These are phyloP conservation scores for Eupleurogrammus muticus DNA, from an alignment of 2,797 vertebrate genomes.

Conservation along the genomic window DNA sequence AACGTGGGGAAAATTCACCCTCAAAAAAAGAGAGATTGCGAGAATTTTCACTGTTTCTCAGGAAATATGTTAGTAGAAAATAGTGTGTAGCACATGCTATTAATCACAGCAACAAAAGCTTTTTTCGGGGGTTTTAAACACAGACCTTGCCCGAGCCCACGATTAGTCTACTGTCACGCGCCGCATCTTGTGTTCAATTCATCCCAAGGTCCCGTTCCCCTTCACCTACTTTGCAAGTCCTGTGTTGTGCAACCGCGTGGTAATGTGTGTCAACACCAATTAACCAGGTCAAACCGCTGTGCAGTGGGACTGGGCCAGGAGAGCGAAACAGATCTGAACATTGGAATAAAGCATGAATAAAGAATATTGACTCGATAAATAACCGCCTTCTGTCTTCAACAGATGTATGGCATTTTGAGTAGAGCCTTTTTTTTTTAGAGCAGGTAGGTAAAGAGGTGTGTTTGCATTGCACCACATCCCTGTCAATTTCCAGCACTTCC, in stretches of 20 bases:
- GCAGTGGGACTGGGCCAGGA: conserved; percentile 3
- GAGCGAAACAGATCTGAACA: conserved; percentile 24
- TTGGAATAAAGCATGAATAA: not conserved
- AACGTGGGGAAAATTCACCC: too few species aligned
- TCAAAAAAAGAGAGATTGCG: too few species aligned
- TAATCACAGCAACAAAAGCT: conserved; percentile 34
- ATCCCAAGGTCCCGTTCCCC: conserved; percentile 65
- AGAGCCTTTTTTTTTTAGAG: conserved; percentile 12
- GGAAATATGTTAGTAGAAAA: too few species aligned
- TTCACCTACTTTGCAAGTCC: conserved; percentile 60
- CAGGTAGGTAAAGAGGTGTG: conserved; percentile 2
- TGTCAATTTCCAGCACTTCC: conserved; percentile 55
- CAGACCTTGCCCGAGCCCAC: conserved; percentile 32
- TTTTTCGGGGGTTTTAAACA: conserved; percentile 37
- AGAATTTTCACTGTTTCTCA: too few species aligned
- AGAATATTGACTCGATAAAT: conserved; percentile 6
- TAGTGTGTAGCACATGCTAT: conserved; percentile 1
- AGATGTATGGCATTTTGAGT: conserved; percentile 14
- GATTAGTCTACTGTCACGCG: conserved; percentile 57
- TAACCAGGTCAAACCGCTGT: conserved; percentile 55
- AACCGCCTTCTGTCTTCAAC: conserved; percentile 7
- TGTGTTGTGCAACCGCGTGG: conserved; percentile 30
- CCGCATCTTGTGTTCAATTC: conserved; percentile 39
- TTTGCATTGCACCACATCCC: conserved; percentile 20
- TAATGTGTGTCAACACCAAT: conserved; percentile 51